Base-by-base conservation (phyloP, 1,140 invertebrate species). In the Vanessa tameamea region DNA sequence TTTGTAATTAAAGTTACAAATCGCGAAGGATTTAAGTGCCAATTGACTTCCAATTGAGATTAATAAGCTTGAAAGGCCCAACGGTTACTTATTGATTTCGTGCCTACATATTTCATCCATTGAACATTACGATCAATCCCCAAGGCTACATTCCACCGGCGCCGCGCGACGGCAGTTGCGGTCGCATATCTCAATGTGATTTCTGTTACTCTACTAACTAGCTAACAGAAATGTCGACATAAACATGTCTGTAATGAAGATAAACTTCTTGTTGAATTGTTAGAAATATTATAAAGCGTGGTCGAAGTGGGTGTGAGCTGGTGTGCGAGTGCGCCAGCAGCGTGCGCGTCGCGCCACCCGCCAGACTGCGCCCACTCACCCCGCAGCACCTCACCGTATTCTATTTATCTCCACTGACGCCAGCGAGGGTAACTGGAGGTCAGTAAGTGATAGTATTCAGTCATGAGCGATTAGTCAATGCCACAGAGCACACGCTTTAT, bases 21-120 rank as follows among this genome's bases (percentile, higher is more conserved):
- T 78, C 66, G 74, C 73, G 69, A 77, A 81, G 82, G 80, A 85
- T 85, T 87, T 87, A 78, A 83, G 75, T 86, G 77, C 75, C 88
- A 90, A 90, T 90, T 90, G 86, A 85, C 85, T 80, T 77, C 73
- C 82, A 86, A 88, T 88, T 87, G 82, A 84, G 86, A 88, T 88
- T 90, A 90, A 88, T 90, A 84, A 83, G 77, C 83, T 74, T 76
- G 71, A 63, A 73, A 80, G 80, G 80, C 72, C 64, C 77, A 79
- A 70, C 73, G 78, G 69, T 71, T 79, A 70, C 78, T 88, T 87
- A 87, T 89, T 86, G 84, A 83, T 84, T 84, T 82, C 82, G 78
- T 80, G 76, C 75, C 77, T 80, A 70, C 75, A 75, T 79, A 81
- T 84, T 78, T 80, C 81, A 81, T 77, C 79, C 80, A 84, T 85